These are phyloP conservation scores for Aspidapion aeneum DNA, from an alignment of 2,888 invertebrate genomes.

Conservation along the genomic window DNA sequence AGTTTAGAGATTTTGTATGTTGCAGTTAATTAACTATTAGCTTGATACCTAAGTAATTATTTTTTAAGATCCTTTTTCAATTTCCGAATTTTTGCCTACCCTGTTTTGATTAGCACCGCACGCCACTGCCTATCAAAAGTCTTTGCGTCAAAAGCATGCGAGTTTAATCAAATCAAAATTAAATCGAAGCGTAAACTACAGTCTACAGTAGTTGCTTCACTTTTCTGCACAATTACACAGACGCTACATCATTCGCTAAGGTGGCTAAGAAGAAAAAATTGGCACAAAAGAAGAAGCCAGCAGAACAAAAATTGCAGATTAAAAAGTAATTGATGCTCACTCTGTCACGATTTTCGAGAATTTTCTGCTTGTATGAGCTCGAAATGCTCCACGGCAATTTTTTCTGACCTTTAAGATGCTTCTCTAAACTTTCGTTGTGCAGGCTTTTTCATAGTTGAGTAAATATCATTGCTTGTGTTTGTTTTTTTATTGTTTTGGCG, in stretches of 20 bases:
- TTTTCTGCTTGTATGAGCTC: conserved; percentile 22
- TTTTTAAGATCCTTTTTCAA: too few species aligned
- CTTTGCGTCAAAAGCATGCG: too few species aligned
- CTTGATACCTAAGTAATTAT: too few species aligned
- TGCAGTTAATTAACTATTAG: too few species aligned
- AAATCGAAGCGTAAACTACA: background rate
- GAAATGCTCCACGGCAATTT: background rate
- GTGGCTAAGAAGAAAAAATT: background rate
- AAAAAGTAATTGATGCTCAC: background rate
- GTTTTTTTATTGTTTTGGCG: too few species aligned
- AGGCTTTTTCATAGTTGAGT: background rate
- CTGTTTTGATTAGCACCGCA: too few species aligned
- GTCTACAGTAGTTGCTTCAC: background rate
- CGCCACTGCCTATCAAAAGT: too few species aligned
- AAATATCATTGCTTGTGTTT: background rate
- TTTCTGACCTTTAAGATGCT: background rate
- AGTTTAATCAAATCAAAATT: too few species aligned
- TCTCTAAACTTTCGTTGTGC: background rate
- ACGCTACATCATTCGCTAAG: background rate
- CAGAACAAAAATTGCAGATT: background rate
- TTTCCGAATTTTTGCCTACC: too few species aligned
- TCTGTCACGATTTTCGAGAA: conserved; percentile 23
- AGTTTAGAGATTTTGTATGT: too few species aligned
- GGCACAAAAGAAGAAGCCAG: background rate
- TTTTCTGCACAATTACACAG: background rate